Percentiles rank a stretch among this genome's conserved stretches.
Evolutionary conservation across 2,888 invertebrate species (phyloP).

Genomic region (Malthinus seriepunctatus): DNA sequence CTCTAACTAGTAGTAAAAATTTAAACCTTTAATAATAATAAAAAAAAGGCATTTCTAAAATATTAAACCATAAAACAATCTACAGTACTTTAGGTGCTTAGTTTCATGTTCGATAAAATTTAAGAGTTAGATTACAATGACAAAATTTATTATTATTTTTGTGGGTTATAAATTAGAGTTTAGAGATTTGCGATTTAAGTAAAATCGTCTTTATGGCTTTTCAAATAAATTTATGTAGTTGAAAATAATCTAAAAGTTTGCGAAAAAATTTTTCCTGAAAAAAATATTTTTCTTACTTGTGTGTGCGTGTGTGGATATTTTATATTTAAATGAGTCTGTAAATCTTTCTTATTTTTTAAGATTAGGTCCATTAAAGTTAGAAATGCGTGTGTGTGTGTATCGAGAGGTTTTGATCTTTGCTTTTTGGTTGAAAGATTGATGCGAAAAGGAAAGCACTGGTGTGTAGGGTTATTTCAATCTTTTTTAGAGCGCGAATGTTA

Average conservation of each 20-base stretch:
- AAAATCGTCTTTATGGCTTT: slow-evolving; percentile 8
- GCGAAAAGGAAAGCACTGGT: too few relatives aligned
- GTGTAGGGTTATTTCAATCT: too few relatives aligned
- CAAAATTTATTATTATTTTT: slow-evolving; percentile 26
- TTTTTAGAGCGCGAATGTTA: too few relatives aligned
- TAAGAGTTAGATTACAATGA: slow-evolving; percentile 26
- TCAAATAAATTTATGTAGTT: not conserved
- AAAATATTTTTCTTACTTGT: not conserved
- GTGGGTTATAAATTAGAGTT: slow-evolving; percentile 23
- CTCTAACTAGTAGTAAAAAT: too few relatives aligned
- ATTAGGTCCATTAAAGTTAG: not conserved
- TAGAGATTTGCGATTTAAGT: slow-evolving; percentile 14
- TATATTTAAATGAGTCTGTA: not conserved
- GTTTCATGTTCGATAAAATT: slow-evolving; percentile 32
- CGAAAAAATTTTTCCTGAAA: not conserved
- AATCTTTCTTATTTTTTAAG: not conserved
- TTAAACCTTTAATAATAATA: too few relatives aligned
- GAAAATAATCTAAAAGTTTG: not conserved
- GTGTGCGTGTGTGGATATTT: not conserved
- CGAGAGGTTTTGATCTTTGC: too few relatives aligned
- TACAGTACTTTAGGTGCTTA: slow-evolving; percentile 25
- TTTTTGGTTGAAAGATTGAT: too few relatives aligned
- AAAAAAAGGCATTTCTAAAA: slow-evolving; percentile 15
- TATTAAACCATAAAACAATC: slow-evolving; percentile 26
- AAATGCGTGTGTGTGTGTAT: too few relatives aligned